Percentiles rank a stretch among this genome's conserved stretches.
Evolutionary conservation across 2,888 invertebrate genomes (phyloP).

Genomic region (Thymelicus lineola): DNA sequence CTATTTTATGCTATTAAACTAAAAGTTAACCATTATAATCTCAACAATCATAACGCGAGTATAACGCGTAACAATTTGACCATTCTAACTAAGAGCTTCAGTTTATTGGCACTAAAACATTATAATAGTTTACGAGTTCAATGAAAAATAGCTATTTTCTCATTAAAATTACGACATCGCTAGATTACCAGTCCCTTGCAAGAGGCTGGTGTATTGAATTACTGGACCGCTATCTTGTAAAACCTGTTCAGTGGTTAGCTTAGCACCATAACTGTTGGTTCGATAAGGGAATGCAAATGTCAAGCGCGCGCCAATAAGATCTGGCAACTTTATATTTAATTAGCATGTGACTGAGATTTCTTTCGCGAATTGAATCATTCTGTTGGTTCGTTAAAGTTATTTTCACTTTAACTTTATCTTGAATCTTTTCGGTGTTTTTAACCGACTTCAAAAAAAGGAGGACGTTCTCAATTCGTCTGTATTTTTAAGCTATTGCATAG

Average conservation of each 20-base stretch:
- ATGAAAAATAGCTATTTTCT: constrained; percentile 25
- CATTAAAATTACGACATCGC: constrained; percentile 32
- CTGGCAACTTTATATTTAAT: constrained; percentile 18
- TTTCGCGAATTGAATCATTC: not conserved
- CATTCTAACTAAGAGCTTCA: not conserved
- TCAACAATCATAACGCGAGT: not conserved
- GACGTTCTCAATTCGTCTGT: no score
- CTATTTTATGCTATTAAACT: no score
- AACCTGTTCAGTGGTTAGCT: constrained; percentile 49
- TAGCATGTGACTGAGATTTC: not conserved
- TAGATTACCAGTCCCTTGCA: constrained; percentile 40
- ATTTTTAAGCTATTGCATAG: no score
- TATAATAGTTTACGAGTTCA: constrained; percentile 12
- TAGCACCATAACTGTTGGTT: constrained; percentile 47
- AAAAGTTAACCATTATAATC: not conserved
- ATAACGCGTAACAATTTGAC: not conserved
- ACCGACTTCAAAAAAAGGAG: no score
- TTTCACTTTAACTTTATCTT: not conserved
- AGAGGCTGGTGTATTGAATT: constrained; percentile 56
- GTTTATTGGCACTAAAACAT: constrained; percentile 11
- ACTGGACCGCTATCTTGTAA: constrained; percentile 56
- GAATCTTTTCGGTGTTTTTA: not conserved
- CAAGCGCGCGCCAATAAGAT: constrained; percentile 28
- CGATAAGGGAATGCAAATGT: constrained; percentile 45
- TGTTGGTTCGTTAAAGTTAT: no score